A percentile compares a stretch with the other conserved stretches of the same genome.
Evolutionary conservation across 2,113 vertebrate species (phyloP).

Genomic region (Vidua chalybeata): DNA sequence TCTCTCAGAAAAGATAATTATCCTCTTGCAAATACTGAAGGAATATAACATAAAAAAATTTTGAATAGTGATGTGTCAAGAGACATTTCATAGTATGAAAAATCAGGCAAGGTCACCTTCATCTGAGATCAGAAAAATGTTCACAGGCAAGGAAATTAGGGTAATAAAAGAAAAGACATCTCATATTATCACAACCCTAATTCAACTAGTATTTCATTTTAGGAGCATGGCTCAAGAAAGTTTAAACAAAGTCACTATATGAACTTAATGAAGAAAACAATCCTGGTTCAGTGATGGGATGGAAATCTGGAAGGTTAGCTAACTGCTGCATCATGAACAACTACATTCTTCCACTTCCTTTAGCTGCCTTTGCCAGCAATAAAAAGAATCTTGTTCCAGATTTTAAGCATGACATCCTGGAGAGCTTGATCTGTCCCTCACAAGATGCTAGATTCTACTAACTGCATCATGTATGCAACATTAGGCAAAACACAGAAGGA

Average conservation of each 20-base stretch:
- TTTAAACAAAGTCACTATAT: background rate
- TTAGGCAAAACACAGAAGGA: background rate
- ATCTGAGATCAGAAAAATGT: background rate
- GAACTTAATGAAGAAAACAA: background rate
- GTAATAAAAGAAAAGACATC: background rate
- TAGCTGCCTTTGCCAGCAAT: conserved; percentile 54
- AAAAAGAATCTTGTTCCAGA: conserved; percentile 66
- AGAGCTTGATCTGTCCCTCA: background rate
- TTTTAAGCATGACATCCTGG: conserved; percentile 38
- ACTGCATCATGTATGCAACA: conserved; percentile 33
- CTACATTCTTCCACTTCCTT: conserved; percentile 9
- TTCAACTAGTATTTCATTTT: background rate
- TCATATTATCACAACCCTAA: background rate
- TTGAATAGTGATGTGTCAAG: background rate
- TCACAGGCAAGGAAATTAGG: background rate
- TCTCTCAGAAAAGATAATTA: background rate
- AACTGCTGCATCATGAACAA: conserved; percentile 28
- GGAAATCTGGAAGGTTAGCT: conserved; percentile 10
- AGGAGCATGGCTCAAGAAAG: background rate
- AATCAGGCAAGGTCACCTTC: background rate
- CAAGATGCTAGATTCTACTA: background rate
- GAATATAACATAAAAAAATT: background rate
- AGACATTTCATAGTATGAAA: background rate
- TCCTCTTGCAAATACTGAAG: background rate
- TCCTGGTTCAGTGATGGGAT: background rate